These are phyloP conservation scores for Argentina silus DNA, from an alignment of 2,797 vertebrate species.

Conservation along the genomic window DNA sequence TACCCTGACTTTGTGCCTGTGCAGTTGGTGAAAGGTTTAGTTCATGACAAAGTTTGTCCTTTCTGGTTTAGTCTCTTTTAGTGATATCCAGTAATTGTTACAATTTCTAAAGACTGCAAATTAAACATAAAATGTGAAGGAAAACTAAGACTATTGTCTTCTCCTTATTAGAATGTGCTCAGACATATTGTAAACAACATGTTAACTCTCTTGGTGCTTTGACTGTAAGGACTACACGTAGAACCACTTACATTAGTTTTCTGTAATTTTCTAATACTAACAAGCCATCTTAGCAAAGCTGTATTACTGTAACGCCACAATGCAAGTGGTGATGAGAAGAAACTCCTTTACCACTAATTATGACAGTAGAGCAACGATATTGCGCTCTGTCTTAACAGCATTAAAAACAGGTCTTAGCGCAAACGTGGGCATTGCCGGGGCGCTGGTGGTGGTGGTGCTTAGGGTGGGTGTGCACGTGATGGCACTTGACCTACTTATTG, in stretches of 20 bases:
- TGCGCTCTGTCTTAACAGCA: too few relatives aligned
- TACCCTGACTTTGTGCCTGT: neutral
- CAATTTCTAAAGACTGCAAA: constrained; percentile 26
- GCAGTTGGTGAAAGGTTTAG: neutral
- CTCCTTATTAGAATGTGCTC: neutral
- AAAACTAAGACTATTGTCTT: constrained; percentile 4
- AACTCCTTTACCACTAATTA: too few relatives aligned
- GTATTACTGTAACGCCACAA: neutral
- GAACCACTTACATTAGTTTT: neutral
- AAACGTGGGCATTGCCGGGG: too few relatives aligned
- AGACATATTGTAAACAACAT: too few relatives aligned
- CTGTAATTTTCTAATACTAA: constrained; percentile 4
- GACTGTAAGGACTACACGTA: neutral
- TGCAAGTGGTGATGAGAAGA: too few relatives aligned
- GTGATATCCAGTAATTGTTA: constrained; percentile 22
- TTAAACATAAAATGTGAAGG: constrained; percentile 41
- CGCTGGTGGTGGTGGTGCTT: too few relatives aligned
- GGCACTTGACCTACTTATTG: too few relatives aligned
- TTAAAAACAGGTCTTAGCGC: too few relatives aligned
- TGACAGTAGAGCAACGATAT: too few relatives aligned
- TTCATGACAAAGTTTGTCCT: constrained; percentile 4
- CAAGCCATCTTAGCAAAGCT: neutral
- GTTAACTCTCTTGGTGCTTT: neutral
- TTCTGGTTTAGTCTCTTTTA: constrained; percentile 10
- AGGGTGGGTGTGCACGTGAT: too few relatives aligned